These are phyloP conservation scores for Anguilla obscura DNA, from an alignment of 2,797 vertebrate species.

Conservation along the genomic window DNA sequence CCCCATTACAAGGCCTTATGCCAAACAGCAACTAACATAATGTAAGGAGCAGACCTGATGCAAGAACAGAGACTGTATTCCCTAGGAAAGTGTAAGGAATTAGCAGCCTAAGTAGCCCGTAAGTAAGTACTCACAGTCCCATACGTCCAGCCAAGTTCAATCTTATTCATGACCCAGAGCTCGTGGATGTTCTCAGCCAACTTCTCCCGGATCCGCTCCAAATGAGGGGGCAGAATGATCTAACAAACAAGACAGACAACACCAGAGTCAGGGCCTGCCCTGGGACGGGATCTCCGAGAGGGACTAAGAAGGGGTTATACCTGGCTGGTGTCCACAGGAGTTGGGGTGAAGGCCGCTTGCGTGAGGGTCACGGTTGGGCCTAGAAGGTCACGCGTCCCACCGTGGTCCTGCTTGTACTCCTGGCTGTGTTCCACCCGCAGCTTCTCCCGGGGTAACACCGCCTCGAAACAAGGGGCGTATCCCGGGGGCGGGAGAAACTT, in stretches of 20 bases:
- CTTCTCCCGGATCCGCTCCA: slow-evolving; percentile 91
- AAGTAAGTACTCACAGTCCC: slow-evolving; percentile 75
- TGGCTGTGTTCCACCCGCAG: slow-evolving; percentile 87
- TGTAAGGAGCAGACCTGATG: neutral
- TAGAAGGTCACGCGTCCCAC: slow-evolving; percentile 77
- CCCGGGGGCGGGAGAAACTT: slow-evolving; percentile 94
- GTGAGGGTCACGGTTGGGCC: slow-evolving; percentile 86
- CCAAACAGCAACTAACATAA: neutral
- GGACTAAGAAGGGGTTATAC: slow-evolving; percentile 57
- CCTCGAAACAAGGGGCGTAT: slow-evolving; percentile 92
- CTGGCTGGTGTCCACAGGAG: slow-evolving; percentile 93
- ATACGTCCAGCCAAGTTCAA: slow-evolving; percentile 93
- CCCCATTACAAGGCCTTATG: neutral
- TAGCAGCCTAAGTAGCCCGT: neutral
- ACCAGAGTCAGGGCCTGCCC: neutral
- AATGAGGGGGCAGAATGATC: slow-evolving; percentile 89
- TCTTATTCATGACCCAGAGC: slow-evolving; percentile 98
- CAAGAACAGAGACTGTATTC: neutral
- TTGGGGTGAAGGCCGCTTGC: slow-evolving; percentile 90
- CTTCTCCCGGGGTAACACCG: slow-evolving; percentile 89
- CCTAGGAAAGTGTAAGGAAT: neutral
- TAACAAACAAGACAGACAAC: slow-evolving; percentile 48
- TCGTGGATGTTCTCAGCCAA: slow-evolving; percentile 96
- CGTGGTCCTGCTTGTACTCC: slow-evolving; percentile 82
- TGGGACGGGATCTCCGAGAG: neutral